phyloP scores from a whole-genome alignment of 64 coral and sea anemone genomes.

The Stichodactyla mertensii region DNA sequence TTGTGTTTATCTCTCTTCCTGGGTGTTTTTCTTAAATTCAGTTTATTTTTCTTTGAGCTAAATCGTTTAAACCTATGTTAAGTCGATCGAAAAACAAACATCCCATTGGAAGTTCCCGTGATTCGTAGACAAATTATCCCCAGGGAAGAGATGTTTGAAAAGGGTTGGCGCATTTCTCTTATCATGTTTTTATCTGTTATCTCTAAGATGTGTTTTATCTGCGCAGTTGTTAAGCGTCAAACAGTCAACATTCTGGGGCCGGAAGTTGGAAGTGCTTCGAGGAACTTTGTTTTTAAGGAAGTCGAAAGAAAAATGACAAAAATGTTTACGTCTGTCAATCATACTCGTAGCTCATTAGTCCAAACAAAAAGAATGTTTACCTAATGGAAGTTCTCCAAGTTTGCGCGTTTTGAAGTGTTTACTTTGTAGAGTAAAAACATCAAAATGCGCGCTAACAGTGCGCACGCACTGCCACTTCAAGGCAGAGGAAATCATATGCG shows the following conservation, averaged over 20 bases:
- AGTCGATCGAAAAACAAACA: background rate
- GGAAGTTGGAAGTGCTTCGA: background rate
- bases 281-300: conserved; percentile 1
- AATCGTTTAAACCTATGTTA: background rate
- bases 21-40: background rate
- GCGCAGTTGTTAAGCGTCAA: background rate
- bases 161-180: background rate
- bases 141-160: background rate
- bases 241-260: background rate
- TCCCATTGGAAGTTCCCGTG: background rate
- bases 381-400: background rate
- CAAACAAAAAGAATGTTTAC: background rate
- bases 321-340: background rate
- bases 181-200: background rate
- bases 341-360: background rate
- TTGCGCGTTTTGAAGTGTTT: background rate
- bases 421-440: background rate
- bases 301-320: background rate
- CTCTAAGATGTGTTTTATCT: background rate
- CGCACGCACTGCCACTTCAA: background rate
- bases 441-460: background rate
- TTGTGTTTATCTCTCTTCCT: background rate
- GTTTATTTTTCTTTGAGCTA: background rate
- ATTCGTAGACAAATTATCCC: background rate
- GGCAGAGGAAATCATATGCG: background rate